phyloP scores from a whole-genome alignment of 2,797 vertebrate species.

The Semaprochilodus insignis region DNA sequence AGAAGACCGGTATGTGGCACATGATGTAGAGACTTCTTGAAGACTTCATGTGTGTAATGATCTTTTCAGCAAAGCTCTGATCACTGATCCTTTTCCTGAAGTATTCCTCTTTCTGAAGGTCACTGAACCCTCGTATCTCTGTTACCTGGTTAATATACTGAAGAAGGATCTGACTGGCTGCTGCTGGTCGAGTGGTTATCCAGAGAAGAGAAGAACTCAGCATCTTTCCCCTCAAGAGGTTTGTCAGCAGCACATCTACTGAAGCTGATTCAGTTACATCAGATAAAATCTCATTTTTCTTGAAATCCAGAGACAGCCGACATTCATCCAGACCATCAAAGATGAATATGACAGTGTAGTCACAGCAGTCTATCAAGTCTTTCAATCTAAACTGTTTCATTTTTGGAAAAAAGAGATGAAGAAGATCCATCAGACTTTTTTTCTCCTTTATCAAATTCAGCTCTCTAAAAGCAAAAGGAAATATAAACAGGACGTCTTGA shows the following conservation, averaged over 20 bases:
- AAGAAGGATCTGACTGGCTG: background rate
- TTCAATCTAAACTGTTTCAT: background rate
- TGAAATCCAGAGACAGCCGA: too few relatives aligned
- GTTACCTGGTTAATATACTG: background rate
- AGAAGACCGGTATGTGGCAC: too few relatives aligned
- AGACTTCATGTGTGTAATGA: background rate
- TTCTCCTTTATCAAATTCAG: background rate
- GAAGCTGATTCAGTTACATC: too few relatives aligned
- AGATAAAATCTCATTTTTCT: too few relatives aligned
- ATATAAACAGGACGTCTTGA: too few relatives aligned
- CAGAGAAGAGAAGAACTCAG: background rate
- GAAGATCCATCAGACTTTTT: background rate
- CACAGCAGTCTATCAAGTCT: background rate
- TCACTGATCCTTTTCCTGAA: background rate
- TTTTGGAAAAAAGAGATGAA: background rate
- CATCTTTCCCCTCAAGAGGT: background rate
- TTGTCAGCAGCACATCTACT: too few relatives aligned
- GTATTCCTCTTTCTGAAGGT: conserved; percentile 4
- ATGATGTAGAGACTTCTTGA: background rate
- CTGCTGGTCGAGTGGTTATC: conserved; percentile 1
- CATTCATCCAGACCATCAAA: too few relatives aligned
- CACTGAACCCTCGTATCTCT: background rate
- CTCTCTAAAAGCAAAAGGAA: background rate
- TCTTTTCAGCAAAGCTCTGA: background rate
- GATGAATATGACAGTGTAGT: too few relatives aligned